phyloP scores from a whole-genome alignment of 2,113 vertebrate genomes.

The Sinosuthora webbiana region DNA sequence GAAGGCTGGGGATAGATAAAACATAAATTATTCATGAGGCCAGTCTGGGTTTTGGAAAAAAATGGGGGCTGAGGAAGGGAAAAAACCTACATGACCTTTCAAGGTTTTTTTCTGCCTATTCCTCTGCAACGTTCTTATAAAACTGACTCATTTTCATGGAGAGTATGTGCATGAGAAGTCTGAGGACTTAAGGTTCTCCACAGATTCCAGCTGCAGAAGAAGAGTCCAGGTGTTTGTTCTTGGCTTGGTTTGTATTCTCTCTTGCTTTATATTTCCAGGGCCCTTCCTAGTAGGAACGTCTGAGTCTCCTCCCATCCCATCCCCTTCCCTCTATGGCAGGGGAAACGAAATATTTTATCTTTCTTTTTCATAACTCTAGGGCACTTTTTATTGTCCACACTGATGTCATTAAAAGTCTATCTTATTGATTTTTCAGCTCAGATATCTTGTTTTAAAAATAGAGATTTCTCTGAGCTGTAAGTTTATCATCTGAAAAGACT shows the following conservation, averaged over 20 bases:
- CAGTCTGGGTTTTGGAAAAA: background rate
- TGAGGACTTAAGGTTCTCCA: background rate
- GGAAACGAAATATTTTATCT: background rate
- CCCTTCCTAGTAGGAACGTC: background rate
- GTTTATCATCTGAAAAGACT: background rate
- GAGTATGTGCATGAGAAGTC: background rate
- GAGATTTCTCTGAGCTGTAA: background rate
- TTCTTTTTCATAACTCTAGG: background rate
- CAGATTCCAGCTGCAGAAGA: background rate
- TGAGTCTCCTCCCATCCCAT: background rate
- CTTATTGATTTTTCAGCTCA: background rate
- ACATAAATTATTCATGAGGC: background rate
- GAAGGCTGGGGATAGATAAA: background rate
- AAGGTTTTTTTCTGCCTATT: background rate
- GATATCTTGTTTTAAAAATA: background rate
- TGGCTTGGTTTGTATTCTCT: background rate
- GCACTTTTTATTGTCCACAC: background rate
- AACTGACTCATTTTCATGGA: background rate
- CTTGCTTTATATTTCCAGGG: background rate
- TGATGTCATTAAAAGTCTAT: background rate
- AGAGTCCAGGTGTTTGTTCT: background rate
- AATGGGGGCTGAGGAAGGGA: background rate
- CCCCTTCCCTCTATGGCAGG: too few relatives aligned
- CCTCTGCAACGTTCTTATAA: background rate
- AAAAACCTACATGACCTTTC: rapidly evolving